phyloP scores from a whole-genome alignment of 2,797 vertebrate species.

The Orestias chungarensis region DNA sequence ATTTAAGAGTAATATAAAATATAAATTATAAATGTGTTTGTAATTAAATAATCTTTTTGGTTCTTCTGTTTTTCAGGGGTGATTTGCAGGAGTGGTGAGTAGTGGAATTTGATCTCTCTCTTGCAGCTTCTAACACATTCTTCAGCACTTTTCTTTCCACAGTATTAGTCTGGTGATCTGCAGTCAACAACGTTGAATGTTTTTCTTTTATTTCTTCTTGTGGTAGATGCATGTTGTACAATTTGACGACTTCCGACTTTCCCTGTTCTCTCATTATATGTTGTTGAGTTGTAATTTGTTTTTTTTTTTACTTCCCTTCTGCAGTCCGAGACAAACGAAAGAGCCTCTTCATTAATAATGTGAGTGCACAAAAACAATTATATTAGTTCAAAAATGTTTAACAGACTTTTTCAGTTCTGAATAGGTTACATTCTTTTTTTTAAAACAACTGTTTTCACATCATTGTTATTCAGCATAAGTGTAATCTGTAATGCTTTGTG shows the following conservation, averaged over 20 bases:
- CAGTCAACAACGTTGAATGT: background rate
- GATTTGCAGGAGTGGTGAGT: conserved; percentile 64
- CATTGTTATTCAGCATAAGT: background rate
- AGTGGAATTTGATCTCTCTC: conserved; percentile 42
- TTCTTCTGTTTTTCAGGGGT: conserved; percentile 50
- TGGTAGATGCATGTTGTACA: background rate
- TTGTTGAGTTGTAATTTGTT: background rate
- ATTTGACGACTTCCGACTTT: background rate
- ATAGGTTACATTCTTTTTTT: background rate
- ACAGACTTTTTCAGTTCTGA: background rate
- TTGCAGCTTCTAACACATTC: conserved; percentile 2
- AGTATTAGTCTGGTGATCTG: background rate
- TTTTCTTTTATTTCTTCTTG: background rate
- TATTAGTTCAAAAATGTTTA: background rate
- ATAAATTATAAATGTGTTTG: background rate
- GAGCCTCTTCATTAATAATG: conserved; percentile 94
- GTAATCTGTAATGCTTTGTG: conserved; percentile 18
- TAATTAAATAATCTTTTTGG: conserved; percentile 18
- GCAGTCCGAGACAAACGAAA: conserved; percentile 95
- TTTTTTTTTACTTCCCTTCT: conserved; percentile 69
- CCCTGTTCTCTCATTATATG: too few relatives aligned
- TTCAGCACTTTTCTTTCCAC: background rate
- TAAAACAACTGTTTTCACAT: background rate
- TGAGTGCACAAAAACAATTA: conserved; percentile 78
- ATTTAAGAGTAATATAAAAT: too few relatives aligned